phyloP scores from a whole-genome alignment of 1,140 invertebrate species.

The Aphidius ervi region DNA sequence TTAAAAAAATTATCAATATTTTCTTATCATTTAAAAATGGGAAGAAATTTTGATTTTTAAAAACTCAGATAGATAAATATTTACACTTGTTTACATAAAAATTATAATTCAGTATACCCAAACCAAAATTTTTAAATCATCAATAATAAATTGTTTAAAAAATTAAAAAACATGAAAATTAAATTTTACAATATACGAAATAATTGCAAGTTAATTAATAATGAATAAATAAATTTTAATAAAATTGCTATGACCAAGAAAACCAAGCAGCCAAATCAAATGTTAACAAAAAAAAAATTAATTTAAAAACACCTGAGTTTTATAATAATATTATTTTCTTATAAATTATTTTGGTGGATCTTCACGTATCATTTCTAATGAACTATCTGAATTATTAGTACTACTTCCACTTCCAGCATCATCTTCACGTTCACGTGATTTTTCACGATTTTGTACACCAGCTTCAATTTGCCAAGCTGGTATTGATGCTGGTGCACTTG shows the following conservation, averaged over 20 bases:
- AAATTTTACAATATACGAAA: no score
- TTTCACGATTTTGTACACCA: conserved; percentile 41
- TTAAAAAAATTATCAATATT: no score
- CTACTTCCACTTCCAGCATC: conserved; percentile 52
- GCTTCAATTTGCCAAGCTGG: conserved; percentile 68
- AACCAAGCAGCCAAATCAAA: no score
- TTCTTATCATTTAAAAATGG: no score
- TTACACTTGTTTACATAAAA: no score
- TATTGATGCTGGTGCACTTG: conserved; percentile 67
- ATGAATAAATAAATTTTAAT: not conserved
- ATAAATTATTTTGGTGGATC: conserved; percentile 41
- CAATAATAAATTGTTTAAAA: no score
- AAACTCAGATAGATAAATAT: no score
- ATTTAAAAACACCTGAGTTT: not conserved
- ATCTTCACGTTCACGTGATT: conserved; percentile 45
- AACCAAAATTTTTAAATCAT: no score
- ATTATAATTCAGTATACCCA: no score
- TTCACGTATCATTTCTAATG: conserved; percentile 52
- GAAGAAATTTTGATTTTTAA: no score
- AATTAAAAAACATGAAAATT: no score
- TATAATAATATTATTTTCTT: conserved; percentile 7
- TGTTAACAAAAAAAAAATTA: not conserved
- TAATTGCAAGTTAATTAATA: not conserved
- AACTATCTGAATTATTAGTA: conserved; percentile 52
- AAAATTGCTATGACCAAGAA: not conserved